Evolutionary conservation across 2,888 invertebrate species (phyloP).

Genomic region (Drosophila anceps): DNA sequence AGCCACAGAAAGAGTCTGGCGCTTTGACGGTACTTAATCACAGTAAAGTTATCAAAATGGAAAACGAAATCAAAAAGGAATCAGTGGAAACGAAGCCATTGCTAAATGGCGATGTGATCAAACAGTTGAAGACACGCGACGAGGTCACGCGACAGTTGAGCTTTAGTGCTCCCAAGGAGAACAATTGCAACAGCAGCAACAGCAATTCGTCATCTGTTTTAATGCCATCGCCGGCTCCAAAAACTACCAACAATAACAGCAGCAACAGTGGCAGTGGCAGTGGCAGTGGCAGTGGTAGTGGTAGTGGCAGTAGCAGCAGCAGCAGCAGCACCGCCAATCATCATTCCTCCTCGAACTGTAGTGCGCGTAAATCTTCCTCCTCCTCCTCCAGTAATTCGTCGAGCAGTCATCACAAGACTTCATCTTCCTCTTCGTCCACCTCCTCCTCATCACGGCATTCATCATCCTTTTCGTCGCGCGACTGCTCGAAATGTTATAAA

Average conservation of each 20-base stretch:
- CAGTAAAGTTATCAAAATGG: slow-evolving; percentile 42
- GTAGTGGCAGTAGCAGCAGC: too few species aligned
- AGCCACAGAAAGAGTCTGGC: slow-evolving; percentile 16
- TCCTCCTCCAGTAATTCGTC: slow-evolving; percentile 58
- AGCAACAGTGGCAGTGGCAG: slow-evolving; percentile 39
- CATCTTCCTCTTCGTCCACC: slow-evolving; percentile 59
- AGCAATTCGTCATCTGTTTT: slow-evolving; percentile 51
- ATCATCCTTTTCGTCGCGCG: slow-evolving; percentile 75
- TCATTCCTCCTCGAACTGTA: slow-evolving; percentile 63
- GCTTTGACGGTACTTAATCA: slow-evolving; percentile 52
- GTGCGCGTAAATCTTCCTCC: slow-evolving; percentile 62
- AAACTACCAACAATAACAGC: slow-evolving; percentile 42
- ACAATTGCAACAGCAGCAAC: slow-evolving; percentile 23
- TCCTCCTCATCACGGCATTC: slow-evolving; percentile 71
- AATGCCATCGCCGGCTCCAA: slow-evolving; percentile 78
- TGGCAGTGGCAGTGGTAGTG: too few species aligned
- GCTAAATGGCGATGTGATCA: slow-evolving; percentile 61
- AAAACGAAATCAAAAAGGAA: slow-evolving; percentile 65
- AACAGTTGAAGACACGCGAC: slow-evolving; percentile 75
- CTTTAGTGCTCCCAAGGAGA: slow-evolving; percentile 66
- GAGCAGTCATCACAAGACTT: slow-evolving; percentile 55
- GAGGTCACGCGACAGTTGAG: slow-evolving; percentile 83
- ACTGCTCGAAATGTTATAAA: slow-evolving; percentile 89
- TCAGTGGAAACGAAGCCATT: slow-evolving; percentile 43
- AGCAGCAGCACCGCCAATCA: slow-evolving; percentile 55